These are phyloP conservation scores for Pteropus rufus DNA, from an alignment of 2,797 vertebrate genomes.

Conservation along the genomic window DNA sequence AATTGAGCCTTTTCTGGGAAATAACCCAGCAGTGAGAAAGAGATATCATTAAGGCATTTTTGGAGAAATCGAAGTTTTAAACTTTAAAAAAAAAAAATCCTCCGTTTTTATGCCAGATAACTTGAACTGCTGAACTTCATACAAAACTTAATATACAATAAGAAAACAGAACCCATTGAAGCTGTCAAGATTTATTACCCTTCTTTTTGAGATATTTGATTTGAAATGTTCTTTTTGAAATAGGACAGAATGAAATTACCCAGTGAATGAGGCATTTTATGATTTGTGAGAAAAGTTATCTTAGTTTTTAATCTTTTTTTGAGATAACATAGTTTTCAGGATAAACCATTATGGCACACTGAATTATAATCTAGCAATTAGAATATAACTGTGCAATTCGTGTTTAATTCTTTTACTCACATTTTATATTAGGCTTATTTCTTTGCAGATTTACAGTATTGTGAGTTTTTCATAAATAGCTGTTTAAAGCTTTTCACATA, in stretches of 20 bases:
- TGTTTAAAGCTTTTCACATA: conserved; percentile 69
- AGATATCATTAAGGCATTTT: not conserved
- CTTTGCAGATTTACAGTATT: conserved; percentile 65
- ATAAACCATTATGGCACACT: conserved; percentile 41
- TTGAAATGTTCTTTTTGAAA: conserved; percentile 30
- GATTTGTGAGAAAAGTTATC: conserved; percentile 55
- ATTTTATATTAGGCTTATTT: conserved; percentile 70
- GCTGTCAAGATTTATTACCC: not conserved
- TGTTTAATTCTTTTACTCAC: conserved; percentile 65
- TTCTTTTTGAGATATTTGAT: conserved; percentile 39
- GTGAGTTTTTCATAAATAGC: conserved; percentile 65
- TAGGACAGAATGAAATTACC: conserved; percentile 42
- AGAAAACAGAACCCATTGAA: not conserved
- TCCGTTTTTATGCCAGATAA: not conserved
- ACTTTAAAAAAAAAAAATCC: not conserved
- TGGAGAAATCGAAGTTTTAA: conserved; percentile 27
- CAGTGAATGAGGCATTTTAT: conserved; percentile 27
- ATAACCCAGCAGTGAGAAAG: not conserved
- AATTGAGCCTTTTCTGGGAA: not conserved
- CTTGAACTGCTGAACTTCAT: not conserved
- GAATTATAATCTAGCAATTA: conserved; percentile 67
- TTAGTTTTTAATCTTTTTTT: conserved; percentile 41
- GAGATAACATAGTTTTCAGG: conserved; percentile 53
- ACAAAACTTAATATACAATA: not conserved
- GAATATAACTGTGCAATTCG: conserved; percentile 72